Base-by-base conservation (phyloP, 2,113 vertebrate genomes). In the Eira barbara region DNA sequence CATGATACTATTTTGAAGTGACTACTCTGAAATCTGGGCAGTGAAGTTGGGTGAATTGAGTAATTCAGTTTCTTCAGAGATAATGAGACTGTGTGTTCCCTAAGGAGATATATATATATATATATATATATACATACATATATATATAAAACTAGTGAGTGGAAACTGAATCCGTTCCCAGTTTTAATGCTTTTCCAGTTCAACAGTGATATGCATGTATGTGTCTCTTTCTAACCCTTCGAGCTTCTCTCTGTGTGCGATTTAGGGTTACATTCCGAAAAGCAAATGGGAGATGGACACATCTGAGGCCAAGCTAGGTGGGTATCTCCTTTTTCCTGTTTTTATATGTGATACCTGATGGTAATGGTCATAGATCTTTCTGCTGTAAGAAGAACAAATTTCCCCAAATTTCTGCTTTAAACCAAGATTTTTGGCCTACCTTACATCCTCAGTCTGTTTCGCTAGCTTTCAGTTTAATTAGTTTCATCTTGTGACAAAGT, bases 281-380 rank as follows among this genome's bases (percentile, higher is more conserved):
- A 99, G 99, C 99, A 99, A 99, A 99, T 99, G 99, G 99, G 99
- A 99, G 99, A 99, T 99, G 99, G 99, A 99, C 99, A 99, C 99
- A 91, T 99, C 99, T 98, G 99, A 99, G 98, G 99, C 99, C 97
- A 99, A 99, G 98, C 99, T 99, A 97, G 99, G 99, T 99, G 99
- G 99, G 99, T 99, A 98, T 98, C 98, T 98, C 69, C 84, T 98
- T 99, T 98, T 98, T 98, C 99, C 98, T 99, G 98, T 98, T 98
- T 98, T 98, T 98, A 97, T 98, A 98, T 98, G 94, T 98, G 98
- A 95, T 99, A 97, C 98, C 98, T 98, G 95, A 97, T 98, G 97
- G 98, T 98, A 94, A 94, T 98, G 97, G 97, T 98, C 98, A 91
- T 98, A 98, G 98, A 97, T 84, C 86, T 88, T 98, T 97, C 97